Evolutionary conservation across 2,888 invertebrate genomes (phyloP), one percentile per base, ranked within the genome.

Genomic region (Leptinotarsa rubiginosa): DNA sequence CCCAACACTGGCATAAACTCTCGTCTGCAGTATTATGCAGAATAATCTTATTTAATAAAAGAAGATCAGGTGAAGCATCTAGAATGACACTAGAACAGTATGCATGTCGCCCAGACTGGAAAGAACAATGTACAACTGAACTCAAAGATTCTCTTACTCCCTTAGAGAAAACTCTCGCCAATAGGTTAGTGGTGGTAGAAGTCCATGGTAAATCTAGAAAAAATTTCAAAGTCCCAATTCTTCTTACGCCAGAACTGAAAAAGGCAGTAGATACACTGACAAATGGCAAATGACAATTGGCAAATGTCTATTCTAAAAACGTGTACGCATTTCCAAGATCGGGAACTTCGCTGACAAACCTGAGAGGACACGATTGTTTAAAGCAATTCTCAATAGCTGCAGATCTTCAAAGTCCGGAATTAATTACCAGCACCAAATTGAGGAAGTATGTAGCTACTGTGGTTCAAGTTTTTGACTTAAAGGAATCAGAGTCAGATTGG

Each of bases 371-470:
- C 4, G 3, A 49, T 49, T 49, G 49, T 16, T 49, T 49, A n/a
- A n/a, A 16, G 49, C 4, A 49, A 16, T 49, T 13, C 4, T 49
- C 4, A 13, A 49, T 4, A 16, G 49, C 13, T 16, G 49, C 49
- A 16, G 16, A 49, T 49, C 16, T 16, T 13, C 13, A 49, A 4
- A 49, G 16, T 13, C 79, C 80, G 47, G 77, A 75, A 4, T 31
- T 59, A 12, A 72, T 81, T 16, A 81, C 79, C 3, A 69, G 80
- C 20, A 82, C 81, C 18, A 82, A 82, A 74, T 70, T 81, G n/a
- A 65, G 81, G 64, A 83, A 83, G 68, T 81, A 82, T 62, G 72
- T 81, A 41, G 83, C 82, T n/a, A 83, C 83, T 13, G 81, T 83
- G 16, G 76, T 75, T 65, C 82, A 83, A 69, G 64, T 81, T 10